Evolutionary conservation across 2,113 vertebrate species (phyloP).

Genomic region (Circaetus gallicus): DNA sequence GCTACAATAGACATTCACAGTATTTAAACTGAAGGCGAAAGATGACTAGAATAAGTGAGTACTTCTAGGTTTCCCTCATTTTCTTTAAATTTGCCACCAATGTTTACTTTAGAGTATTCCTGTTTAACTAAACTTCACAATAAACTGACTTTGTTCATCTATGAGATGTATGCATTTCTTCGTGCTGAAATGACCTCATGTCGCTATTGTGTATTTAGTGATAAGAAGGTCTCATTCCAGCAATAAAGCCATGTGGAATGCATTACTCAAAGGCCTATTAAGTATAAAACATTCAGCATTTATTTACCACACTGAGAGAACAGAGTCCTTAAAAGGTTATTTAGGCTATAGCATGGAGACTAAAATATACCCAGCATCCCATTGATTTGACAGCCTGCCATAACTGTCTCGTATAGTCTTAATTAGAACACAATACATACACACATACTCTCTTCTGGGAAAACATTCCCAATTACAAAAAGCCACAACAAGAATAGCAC

Average conservation of each 20-base stretch:
- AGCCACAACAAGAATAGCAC: not conserved
- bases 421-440: conserved; percentile 33
- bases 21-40: not conserved
- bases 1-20: not conserved
- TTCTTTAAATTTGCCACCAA: not conserved
- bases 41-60: not conserved
- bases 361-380: conserved; percentile 25
- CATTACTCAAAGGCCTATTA: conserved; percentile 40
- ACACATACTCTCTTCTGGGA: not conserved
- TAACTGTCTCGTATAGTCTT: not conserved
- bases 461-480: not conserved
- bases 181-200: not conserved
- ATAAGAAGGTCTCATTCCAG: conserved; percentile 20
- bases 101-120: not conserved
- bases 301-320: conserved; percentile 30
- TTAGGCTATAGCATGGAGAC: not conserved
- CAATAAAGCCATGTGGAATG: conserved; percentile 21
- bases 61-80: not conserved
- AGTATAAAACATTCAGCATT: conserved; percentile 11
- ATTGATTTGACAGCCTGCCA: conserved; percentile 43
- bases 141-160: not conserved
- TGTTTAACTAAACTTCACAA: not conserved
- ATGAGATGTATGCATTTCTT: not conserved
- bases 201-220: conserved; percentile 23
- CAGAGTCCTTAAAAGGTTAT: conserved; percentile 58